Evolutionary conservation across 2,113 vertebrate genomes (phyloP).

Genomic region (Pogona vitticeps): DNA sequence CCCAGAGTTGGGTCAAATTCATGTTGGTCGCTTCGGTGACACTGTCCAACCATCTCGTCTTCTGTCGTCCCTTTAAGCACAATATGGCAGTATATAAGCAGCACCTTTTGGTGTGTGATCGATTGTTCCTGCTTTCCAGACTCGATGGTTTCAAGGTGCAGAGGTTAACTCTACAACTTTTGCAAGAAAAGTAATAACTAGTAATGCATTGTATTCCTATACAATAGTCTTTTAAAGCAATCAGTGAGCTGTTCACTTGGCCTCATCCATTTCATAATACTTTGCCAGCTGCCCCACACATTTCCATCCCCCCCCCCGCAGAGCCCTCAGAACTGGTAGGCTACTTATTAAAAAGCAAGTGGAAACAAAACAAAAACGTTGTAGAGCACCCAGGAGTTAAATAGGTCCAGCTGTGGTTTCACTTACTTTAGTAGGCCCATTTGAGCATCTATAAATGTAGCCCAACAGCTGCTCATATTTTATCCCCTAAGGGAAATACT

Average conservation of each 20-base stretch:
- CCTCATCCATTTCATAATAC: background rate
- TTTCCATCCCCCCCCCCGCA: background rate
- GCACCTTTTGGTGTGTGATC: no score
- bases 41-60: no score
- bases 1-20: no score
- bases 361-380: background rate
- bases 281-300: background rate
- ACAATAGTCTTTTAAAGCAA: background rate
- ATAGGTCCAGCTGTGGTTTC: background rate
- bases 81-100: no score
- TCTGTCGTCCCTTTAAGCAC: no score
- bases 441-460: background rate
- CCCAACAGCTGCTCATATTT: background rate
- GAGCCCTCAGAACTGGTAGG: background rate
- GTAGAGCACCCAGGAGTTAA: background rate
- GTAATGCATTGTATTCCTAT: background rate
- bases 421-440: background rate
- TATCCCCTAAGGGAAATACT: background rate
- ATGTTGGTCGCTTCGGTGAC: no score
- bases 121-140: background rate
- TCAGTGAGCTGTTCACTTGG: background rate
- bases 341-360: background rate
- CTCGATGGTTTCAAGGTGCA: background rate
- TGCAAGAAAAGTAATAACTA: background rate
- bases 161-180: background rate